These are phyloP conservation scores for Steinernema carpocapsae DNA, from an alignment of 2,888 invertebrate species.

Conservation along the genomic window DNA sequence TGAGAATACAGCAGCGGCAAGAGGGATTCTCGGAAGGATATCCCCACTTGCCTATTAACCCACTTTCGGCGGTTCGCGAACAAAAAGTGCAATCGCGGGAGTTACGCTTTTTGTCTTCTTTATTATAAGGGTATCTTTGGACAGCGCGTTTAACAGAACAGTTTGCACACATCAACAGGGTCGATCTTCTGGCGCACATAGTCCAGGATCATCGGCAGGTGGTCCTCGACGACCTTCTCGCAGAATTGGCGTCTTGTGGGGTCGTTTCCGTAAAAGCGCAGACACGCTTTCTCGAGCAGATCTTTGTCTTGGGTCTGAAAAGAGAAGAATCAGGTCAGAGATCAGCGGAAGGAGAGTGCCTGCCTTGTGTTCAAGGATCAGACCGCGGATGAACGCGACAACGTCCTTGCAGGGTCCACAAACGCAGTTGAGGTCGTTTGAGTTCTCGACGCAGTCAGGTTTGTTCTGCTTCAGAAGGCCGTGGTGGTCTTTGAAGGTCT, in stretches of 20 bases:
- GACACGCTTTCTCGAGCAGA: constrained; percentile 21
- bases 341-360: background rate
- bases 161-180: constrained; percentile 20
- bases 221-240: constrained; percentile 26
- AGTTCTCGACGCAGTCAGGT: background rate
- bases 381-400: background rate
- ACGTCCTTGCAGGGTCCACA: constrained; percentile 29
- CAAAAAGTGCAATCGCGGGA: constrained; percentile 10
- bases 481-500: background rate
- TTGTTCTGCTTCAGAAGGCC: constrained; percentile 23
- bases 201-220: constrained; percentile 22
- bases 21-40: constrained; percentile 1
- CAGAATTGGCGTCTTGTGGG: background rate
- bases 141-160: background rate
- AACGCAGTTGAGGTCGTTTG: constrained; percentile 2
- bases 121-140: background rate
- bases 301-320: constrained; percentile 29
- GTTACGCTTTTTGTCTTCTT: background rate
- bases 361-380: constrained; percentile 33
- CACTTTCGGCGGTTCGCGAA: background rate
- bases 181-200: constrained; percentile 23
- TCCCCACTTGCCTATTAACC: constrained; percentile 22
- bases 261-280: constrained; percentile 27
- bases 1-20: background rate
- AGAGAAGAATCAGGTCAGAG: background rate